Evolutionary conservation across 2,113 vertebrate genomes (phyloP).

Genomic region (Buteo buteo): DNA sequence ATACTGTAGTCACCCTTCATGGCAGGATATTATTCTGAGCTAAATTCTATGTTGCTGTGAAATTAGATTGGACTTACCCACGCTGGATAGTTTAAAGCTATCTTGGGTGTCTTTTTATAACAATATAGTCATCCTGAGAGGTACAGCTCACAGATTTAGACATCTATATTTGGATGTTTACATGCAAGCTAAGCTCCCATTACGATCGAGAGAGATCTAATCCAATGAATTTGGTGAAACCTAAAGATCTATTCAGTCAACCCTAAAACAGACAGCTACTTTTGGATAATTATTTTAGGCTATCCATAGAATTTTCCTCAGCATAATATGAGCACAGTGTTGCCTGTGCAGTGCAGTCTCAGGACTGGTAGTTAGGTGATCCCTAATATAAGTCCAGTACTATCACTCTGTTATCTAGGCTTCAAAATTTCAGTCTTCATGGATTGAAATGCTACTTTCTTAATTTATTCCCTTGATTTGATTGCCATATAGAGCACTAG

Average conservation of each 20-base stretch:
- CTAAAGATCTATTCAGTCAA: neutral
- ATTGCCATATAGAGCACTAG: neutral
- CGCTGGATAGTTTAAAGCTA: neutral
- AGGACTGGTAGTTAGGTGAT: neutral
- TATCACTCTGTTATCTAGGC: neutral
- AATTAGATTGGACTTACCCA: neutral
- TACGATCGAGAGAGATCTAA: neutral
- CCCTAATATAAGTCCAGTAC: neutral
- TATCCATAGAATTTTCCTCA: neutral
- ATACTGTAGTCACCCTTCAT: neutral
- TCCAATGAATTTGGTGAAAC: neutral
- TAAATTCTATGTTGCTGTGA: neutral
- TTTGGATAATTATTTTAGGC: neutral
- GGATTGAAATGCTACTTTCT: neutral
- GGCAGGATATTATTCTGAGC: neutral
- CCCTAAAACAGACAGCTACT: neutral
- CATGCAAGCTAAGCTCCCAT: neutral
- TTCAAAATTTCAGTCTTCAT: neutral
- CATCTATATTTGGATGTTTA: constrained; percentile 13
- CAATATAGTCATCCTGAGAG: neutral
- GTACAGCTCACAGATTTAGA: neutral
- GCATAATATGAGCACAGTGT: rapidly evolving
- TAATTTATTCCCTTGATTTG: neutral
- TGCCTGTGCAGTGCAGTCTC: neutral
- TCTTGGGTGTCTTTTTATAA: neutral